phyloP scores from a whole-genome alignment of 2,888 invertebrate species.

The Drosophila subquinaria region DNA sequence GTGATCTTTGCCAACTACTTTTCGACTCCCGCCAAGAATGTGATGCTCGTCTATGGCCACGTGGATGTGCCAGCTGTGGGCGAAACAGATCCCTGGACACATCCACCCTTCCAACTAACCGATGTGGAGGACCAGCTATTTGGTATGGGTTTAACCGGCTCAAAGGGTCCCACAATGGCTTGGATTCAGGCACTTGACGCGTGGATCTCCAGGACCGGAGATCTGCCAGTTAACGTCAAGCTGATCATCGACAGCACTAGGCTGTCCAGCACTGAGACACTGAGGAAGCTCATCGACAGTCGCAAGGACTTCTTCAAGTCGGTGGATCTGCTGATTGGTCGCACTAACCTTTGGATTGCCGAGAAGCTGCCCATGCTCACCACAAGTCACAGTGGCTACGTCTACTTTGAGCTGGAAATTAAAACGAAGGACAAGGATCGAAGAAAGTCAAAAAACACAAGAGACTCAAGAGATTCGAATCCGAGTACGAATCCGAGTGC shows the following conservation, averaged over 20 bases:
- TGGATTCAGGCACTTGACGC: conserved; percentile 50
- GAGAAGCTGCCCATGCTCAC: conserved; percentile 35
- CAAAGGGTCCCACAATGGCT: conserved; percentile 48
- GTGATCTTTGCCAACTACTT: conserved; percentile 58
- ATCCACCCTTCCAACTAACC: conserved; percentile 40
- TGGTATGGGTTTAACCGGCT: conserved; percentile 42
- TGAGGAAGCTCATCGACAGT: conserved; percentile 21
- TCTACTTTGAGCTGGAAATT: conserved; percentile 49
- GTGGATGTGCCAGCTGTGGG: conserved; percentile 33
- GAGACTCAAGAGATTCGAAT: too few species aligned
- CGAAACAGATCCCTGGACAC: conserved; percentile 16
- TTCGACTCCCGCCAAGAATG: conserved; percentile 47
- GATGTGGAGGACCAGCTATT: conserved; percentile 4
- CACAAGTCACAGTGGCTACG: conserved; percentile 42
- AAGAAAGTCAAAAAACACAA: neutral
- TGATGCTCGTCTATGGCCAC: conserved; percentile 51
- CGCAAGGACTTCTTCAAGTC: conserved; percentile 35
- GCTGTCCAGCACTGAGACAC: neutral
- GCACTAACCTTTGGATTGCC: conserved; percentile 51
- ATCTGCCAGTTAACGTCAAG: conserved; percentile 51
- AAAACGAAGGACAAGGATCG: neutral
- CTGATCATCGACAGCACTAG: conserved; percentile 40
- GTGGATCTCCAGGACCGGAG: conserved; percentile 23
- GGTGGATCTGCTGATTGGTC: conserved; percentile 46
- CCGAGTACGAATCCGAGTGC: neutral